Evolutionary conservation across 2,113 vertebrate species (phyloP).

Genomic region (Gallinago paraguaiae): DNA sequence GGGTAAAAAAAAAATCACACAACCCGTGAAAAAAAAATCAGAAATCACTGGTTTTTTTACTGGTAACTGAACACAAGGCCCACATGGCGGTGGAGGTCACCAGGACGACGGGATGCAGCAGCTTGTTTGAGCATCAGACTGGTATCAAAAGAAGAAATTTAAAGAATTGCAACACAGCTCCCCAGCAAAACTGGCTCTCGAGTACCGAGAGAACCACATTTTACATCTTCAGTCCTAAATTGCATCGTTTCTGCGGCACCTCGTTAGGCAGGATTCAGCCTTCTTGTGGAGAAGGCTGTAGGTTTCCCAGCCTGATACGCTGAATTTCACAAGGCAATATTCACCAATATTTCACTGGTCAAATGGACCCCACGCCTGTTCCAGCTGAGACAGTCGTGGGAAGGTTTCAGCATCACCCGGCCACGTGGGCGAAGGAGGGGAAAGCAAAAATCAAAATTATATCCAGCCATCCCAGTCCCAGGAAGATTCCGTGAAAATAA

Average conservation of each 20-base stretch:
- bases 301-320: not conserved
- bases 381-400: not conserved
- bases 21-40: not conserved
- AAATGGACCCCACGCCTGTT: fast-evolving
- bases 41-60: not conserved
- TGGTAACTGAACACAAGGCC: not conserved
- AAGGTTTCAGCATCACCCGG: not conserved
- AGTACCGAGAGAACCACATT: not conserved
- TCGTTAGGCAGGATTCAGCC: not conserved
- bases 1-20: conserved; percentile 35
- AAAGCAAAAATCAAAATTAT: not conserved
- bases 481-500: not conserved
- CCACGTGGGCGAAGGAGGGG: fast-evolving
- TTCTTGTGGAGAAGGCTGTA: not conserved
- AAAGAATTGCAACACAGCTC: conserved; percentile 8
- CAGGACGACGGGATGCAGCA: not conserved
- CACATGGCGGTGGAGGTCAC: not conserved
- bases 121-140: conserved; percentile 21
- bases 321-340: not conserved
- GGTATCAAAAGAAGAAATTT: not conserved
- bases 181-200: not conserved
- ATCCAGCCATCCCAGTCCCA: not conserved
- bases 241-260: not conserved
- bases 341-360: not conserved
- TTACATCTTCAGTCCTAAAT: not conserved